phyloP scores from a whole-genome alignment of 2,113 vertebrate genomes.

The Dissostichus mawsoni region DNA sequence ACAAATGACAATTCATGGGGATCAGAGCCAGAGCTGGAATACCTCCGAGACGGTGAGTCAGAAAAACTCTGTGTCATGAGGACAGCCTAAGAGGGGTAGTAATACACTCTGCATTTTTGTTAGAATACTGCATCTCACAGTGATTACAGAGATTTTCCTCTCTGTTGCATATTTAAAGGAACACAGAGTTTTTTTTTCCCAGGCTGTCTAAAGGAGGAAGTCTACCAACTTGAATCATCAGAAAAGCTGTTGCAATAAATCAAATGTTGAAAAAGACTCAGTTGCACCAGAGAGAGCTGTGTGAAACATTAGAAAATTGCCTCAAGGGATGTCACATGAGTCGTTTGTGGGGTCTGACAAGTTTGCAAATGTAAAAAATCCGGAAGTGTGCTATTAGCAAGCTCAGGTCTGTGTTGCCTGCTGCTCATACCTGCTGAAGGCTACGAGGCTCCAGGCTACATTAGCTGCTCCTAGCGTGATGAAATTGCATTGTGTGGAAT shows the following conservation, averaged over 20 bases:
- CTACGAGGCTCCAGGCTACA: too few species aligned
- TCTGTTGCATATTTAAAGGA: neutral
- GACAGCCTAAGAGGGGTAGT: neutral
- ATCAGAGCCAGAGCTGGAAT: conserved; percentile 71
- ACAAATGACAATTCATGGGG: conserved; percentile 64
- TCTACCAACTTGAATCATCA: neutral
- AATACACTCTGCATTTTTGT: neutral
- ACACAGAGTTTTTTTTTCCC: neutral
- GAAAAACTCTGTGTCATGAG: neutral
- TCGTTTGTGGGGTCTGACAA: too few species aligned
- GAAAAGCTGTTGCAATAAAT: neutral
- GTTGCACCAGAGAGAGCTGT: too few species aligned
- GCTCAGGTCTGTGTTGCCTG: too few species aligned
- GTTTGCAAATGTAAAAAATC: too few species aligned
- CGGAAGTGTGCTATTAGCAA: too few species aligned
- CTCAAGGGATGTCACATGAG: too few species aligned
- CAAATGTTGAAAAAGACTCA: neutral
- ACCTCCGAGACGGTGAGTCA: conserved; percentile 70
- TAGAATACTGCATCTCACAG: neutral
- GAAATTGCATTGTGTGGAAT: too few species aligned
- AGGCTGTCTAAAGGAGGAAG: neutral
- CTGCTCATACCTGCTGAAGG: too few species aligned
- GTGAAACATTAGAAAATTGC: too few species aligned
- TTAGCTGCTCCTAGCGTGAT: too few species aligned
- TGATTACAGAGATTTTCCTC: neutral